Percentiles rank a stretch among this genome's conserved stretches.
phyloP scores from a whole-genome alignment of 1,140 invertebrate species.

The Myzus persicae region DNA sequence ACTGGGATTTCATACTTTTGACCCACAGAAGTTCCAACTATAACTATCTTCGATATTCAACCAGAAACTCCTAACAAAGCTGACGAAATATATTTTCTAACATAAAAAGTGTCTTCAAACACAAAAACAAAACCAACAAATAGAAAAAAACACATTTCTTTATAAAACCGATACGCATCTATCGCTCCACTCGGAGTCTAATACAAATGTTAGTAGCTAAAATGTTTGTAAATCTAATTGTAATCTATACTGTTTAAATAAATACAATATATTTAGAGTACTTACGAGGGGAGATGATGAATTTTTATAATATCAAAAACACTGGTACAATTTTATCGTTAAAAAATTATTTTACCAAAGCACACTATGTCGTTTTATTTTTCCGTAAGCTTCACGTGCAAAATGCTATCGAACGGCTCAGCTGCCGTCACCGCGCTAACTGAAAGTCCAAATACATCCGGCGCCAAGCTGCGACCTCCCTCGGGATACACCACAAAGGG shows the following conservation, averaged over 20 bases:
- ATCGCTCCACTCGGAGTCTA: not conserved
- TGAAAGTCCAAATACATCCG: constrained; percentile 38
- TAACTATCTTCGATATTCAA: not conserved
- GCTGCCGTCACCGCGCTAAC: constrained; percentile 27
- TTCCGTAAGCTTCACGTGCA: not conserved
- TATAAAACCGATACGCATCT: not conserved
- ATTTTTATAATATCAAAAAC: not conserved
- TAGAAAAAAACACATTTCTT: no score
- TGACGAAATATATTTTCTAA: not conserved
- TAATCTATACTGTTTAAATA: not conserved
- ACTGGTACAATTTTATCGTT: not conserved
- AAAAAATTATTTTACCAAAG: not conserved
- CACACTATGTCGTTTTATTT: not conserved
- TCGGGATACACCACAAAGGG: constrained; percentile 26
- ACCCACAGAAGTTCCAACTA: no score
- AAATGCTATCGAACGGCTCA: not conserved
- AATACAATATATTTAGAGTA: not conserved
- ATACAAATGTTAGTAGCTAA: not conserved
- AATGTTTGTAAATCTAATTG: not conserved
- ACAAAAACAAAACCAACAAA: not conserved
- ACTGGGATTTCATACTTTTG: not conserved
- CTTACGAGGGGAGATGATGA: not conserved
- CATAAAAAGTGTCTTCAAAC: not conserved
- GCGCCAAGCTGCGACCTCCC: constrained; percentile 45
- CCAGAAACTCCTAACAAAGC: not conserved